Percentiles rank a stretch among this genome's conserved stretches.
Evolutionary conservation across 2,888 invertebrate species (phyloP).

Genomic region (Eristalis intricaria): DNA sequence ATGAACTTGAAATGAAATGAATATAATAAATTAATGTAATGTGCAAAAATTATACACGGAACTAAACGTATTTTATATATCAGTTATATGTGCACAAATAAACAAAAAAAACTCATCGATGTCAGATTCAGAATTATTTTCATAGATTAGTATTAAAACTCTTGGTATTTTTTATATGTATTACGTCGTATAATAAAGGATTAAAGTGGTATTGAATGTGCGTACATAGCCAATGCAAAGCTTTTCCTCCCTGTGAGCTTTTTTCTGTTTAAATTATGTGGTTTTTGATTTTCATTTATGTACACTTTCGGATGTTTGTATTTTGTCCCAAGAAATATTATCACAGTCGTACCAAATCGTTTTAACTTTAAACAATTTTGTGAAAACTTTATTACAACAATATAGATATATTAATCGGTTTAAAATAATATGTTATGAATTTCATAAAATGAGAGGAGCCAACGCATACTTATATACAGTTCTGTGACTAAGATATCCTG

Average conservation of each 20-base stretch:
- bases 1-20: no score
- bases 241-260: neutral
- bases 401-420: neutral
- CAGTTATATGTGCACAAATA: no score
- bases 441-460: neutral
- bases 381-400: neutral
- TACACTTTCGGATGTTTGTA: conserved; percentile 43
- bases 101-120: no score
- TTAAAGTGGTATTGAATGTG: neutral
- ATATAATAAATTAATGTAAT: no score
- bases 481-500: conserved; percentile 9
- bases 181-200: neutral
- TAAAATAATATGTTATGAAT: neutral
- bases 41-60: no score
- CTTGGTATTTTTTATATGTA: neutral
- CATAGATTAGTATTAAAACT: neutral
- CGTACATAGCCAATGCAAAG: neutral
- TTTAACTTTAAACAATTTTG: neutral
- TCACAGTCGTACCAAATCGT: conserved; percentile 7
- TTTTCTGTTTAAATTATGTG: conserved; percentile 1
- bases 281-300: conserved; percentile 25
- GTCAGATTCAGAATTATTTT: no score
- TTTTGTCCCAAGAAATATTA: conserved; percentile 49
- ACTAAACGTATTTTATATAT: no score
- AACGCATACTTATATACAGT: neutral